Conservation (phyloP, 2,797 vertebrate species). For the Ptychadena robeensis region DNA sequence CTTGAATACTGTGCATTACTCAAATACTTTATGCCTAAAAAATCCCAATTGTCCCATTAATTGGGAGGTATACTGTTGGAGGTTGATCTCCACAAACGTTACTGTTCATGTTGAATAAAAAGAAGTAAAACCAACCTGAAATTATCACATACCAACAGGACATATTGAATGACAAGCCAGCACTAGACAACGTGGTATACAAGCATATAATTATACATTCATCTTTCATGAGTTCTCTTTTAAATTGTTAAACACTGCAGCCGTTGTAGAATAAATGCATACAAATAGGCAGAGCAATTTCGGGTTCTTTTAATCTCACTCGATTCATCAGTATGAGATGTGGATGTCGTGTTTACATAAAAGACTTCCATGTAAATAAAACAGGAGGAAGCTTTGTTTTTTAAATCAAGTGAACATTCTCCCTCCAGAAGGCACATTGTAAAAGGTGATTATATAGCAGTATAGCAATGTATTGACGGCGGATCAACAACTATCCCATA, state of each 20-base stretch:
- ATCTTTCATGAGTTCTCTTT: background rate
- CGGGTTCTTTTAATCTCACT: constrained; percentile 16
- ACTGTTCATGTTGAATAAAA: no score
- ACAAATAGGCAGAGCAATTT: background rate
- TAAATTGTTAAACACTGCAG: background rate
- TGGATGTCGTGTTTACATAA: constrained; percentile 6
- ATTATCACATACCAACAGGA: background rate
- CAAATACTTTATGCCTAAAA: no score
- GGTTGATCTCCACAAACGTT: no score
- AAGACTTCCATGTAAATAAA: background rate
- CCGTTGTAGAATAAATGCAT: background rate
- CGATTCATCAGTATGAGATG: constrained; percentile 8
- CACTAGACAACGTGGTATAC: background rate
- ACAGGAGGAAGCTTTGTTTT: constrained; percentile 6
- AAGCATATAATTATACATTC: background rate
- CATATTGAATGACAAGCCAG: background rate
- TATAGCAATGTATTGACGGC: background rate
- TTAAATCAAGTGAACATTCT: background rate
- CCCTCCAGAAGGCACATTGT: background rate
- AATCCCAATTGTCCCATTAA: no score
- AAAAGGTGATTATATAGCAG: background rate
- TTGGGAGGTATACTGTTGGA: no score
- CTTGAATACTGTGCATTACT: no score
- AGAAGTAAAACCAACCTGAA: no score
- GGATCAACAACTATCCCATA: background rate